Evolutionary conservation across 2,113 vertebrate genomes (phyloP), one percentile per base, ranked within the genome.

Genomic region (Phrynocephalus versicolor): DNA sequence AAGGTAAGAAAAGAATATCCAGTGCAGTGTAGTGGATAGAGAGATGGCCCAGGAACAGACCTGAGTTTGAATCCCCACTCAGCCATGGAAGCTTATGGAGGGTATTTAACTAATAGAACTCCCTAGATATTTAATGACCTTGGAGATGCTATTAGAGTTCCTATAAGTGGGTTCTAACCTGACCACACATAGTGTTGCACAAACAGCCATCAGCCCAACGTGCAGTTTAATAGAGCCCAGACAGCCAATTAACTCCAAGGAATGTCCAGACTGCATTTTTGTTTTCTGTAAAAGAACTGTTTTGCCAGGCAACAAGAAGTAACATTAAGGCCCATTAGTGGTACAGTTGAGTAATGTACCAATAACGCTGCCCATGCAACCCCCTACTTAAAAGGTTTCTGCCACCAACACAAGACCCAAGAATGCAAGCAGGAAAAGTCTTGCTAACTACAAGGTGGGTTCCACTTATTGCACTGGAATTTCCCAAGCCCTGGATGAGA

Each of bases 401-500:
- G 35, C 55, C 21, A 19, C 8, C 37, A 41, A 58, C 15, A 21
- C 65, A 72, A 18, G 45, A 60, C 35, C 76, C 18, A 62, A 45
- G 14, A 16, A 6, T 27, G 45, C 16, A 1, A 27, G 19, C 76
- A 79, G 62, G 33, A 33, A 35, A 12, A 2, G 1, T 41, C 6
- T 15, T 39, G 72, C 35, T 16, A 73, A 30, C 55, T 33, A 62
- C 5, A 35, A 81, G 58, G 78, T 37, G 33, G 58, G 51, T 81
- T 80, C 84, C 10, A 5, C 70, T 86, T 6, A 81, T 55, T 37
- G 65, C 58, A 55, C 25, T 55, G 83, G 39, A 65, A 74, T 74
- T 80, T 86, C 67, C 81, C 84, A 65, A 41, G 78, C 69, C 37
- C 39, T 30, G 70, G 57, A 19, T 35, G 62, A 86, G 70, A 74